These are phyloP conservation scores for Phoenicopterus ruber DNA, from an alignment of 2,113 vertebrate species.

Conservation along the genomic window DNA sequence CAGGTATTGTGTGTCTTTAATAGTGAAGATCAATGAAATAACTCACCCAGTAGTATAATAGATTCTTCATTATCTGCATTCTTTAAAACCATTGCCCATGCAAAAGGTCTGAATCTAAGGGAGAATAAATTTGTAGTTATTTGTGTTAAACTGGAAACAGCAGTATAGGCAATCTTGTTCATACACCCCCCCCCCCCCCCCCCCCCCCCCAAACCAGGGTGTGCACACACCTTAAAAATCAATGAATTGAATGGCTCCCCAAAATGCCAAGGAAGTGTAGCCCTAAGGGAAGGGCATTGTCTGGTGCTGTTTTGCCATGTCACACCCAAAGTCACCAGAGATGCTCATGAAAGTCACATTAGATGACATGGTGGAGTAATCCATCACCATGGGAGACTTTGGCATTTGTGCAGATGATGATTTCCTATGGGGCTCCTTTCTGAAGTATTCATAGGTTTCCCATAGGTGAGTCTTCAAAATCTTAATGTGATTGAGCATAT, in stretches of 20 bases:
- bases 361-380: not conserved
- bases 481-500: not conserved
- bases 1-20: not conserved
- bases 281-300: not conserved
- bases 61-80: not conserved
- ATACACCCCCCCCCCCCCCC: not conserved
- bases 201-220: fast-evolving
- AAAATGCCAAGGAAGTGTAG: not conserved
- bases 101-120: fast-evolving
- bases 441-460: not conserved
- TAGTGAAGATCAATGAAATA: not conserved
- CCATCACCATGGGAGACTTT: not conserved
- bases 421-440: not conserved
- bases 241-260: not conserved
- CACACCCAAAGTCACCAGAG: not conserved
- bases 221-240: not conserved
- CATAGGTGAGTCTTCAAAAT: not conserved
- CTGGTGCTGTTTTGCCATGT: not conserved
- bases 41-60: not conserved
- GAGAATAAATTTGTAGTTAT: not conserved
- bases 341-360: not conserved
- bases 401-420: not conserved
- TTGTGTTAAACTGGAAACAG: not conserved
- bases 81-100: not conserved
- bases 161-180: not conserved